Evolutionary conservation across 2,888 invertebrate genomes (phyloP), one percentile per base, ranked within the genome.

Genomic region (Caenorhabditis uteleia): DNA sequence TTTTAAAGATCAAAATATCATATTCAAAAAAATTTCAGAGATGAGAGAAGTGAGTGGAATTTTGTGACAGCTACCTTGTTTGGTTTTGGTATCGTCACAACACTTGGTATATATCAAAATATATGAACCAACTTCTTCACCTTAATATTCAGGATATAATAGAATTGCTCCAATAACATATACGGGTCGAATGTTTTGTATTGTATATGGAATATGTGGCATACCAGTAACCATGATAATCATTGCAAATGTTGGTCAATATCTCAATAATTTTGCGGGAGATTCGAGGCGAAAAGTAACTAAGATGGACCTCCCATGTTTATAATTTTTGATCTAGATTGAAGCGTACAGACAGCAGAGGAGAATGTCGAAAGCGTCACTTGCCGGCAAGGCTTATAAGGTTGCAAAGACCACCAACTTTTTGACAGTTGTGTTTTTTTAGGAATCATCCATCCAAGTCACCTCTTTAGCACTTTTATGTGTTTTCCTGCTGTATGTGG

Each of bases 211-310:
- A 7, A 73, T 80, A 18, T 78, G 77, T 45, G 79, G 77, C n/a
- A 80, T 81, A 39, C 80, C 79, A 16, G 56, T 82, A 23, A 80
- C 82, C 3, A 82, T 82, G 82, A 82, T 82, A 36, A 80, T 82
- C 42, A 82, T 82, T 50, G 82, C 82, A 16, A 82, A 80, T 48
- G 76, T 82, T 26, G 82, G 82, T 21, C 82, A 82, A 49, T 82
- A 79, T 56, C 49, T 82, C 20, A 79, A 80, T 38, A 77, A 77
- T 39, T 82, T 82, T 62, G 81, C 81, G 1, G 74, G 77, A 38
- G 69, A 74, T 27, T 75, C 75, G 1, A 70, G 77, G 31, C 66
- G 78, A 49, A 79, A 74, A 64, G 80, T 77, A 33, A 44, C 7
- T 20, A 18, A 20, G 14, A 33, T 21, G 18, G 12, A 16, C 3